These are phyloP conservation scores for Petrophora chlorosata DNA, from an alignment of 2,888 invertebrate genomes.

Conservation along the genomic window DNA sequence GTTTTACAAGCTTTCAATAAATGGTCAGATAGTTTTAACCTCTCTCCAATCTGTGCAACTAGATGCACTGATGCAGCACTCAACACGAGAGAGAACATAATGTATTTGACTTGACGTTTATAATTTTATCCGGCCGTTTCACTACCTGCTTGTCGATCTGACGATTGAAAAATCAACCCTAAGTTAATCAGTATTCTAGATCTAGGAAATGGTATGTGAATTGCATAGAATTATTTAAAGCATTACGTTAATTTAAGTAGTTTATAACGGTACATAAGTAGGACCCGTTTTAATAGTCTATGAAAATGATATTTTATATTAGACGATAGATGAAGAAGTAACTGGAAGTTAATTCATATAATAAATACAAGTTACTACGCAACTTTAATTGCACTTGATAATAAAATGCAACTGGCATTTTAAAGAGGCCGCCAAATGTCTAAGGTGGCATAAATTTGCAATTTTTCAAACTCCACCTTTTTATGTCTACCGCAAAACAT, in stretches of 20 bases:
- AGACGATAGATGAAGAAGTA: constrained; percentile 6
- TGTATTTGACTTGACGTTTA: too few species aligned
- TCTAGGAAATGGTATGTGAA: constrained; percentile 11
- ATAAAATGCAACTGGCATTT: not conserved
- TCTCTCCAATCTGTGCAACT: too few species aligned
- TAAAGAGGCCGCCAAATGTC: not conserved
- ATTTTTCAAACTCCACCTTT: not conserved
- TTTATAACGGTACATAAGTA: constrained; percentile 12
- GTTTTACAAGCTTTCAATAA: too few species aligned
- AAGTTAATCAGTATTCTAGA: constrained; percentile 9
- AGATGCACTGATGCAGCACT: too few species aligned
- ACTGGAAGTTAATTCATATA: not conserved
- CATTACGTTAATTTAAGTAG: not conserved
- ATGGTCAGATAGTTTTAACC: too few species aligned
- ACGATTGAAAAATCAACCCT: too few species aligned
- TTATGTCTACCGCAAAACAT: not conserved
- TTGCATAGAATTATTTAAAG: not conserved
- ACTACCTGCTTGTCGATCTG: too few species aligned
- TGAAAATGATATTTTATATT: constrained; percentile 11
- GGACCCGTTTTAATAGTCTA: constrained; percentile 9
- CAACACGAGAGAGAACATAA: too few species aligned
- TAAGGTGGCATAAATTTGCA: not conserved
- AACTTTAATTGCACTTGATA: not conserved
- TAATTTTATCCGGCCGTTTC: too few species aligned
- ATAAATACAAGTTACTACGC: too few species aligned